phyloP scores from a whole-genome alignment of 2,797 vertebrate genomes.

The Botia kubotai region DNA sequence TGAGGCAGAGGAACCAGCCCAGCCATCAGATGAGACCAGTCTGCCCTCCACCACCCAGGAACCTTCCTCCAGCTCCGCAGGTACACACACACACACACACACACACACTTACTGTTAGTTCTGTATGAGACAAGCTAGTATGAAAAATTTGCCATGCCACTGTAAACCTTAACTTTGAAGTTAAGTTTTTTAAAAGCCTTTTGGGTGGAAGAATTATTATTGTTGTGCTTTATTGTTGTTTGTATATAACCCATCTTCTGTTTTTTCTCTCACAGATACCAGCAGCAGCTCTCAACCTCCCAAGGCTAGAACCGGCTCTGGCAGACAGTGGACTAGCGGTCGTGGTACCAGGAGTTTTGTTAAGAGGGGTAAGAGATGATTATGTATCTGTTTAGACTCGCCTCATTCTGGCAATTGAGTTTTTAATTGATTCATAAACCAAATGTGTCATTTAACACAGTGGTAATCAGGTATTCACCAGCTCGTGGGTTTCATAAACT shows the following conservation, averaged over 20 bases:
- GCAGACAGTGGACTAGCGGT: slow-evolving; percentile 87
- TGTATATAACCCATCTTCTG: background rate
- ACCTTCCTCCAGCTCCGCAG: slow-evolving; percentile 92
- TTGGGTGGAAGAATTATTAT: too few relatives aligned
- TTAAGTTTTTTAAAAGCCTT: too few relatives aligned
- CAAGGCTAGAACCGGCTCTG: slow-evolving; percentile 80
- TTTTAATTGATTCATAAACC: background rate
- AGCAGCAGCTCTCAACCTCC: slow-evolving; percentile 87
- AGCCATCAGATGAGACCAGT: slow-evolving; percentile 86
- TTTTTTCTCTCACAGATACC: slow-evolving; percentile 79
- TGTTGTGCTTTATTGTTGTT: too few relatives aligned
- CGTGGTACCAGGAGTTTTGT: slow-evolving; percentile 81
- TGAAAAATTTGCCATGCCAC: background rate
- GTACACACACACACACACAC: slow-evolving; percentile 73
- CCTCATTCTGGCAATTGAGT: slow-evolving; percentile 5
- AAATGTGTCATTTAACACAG: too few relatives aligned
- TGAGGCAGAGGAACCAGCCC: slow-evolving; percentile 85
- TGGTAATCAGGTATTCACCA: background rate
- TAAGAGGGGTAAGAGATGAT: slow-evolving; percentile 84
- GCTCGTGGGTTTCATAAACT: background rate
- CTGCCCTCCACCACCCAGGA: slow-evolving; percentile 95
- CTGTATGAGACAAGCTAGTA: background rate
- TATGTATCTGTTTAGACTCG: background rate
- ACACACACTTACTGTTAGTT: background rate
- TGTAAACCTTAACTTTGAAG: too few relatives aligned